Evolutionary conservation across 1,140 invertebrate genomes (phyloP), one percentile per base, ranked within the genome.

Genomic region (Apolygus lucorum): DNA sequence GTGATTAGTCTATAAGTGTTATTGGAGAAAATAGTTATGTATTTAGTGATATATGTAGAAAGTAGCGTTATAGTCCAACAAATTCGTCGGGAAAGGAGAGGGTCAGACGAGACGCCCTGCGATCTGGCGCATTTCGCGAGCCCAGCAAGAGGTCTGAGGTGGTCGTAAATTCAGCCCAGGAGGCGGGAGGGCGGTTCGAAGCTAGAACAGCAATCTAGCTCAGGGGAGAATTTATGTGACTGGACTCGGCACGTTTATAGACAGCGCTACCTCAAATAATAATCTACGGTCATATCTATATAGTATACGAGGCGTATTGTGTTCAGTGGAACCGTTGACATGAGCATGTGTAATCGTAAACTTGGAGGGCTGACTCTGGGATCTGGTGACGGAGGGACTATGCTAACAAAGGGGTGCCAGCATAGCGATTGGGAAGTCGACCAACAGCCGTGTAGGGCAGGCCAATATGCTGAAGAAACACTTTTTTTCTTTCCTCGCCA

Each of bases 161-260:
- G 34, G 34, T 42, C 34, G 34, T 42, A 42, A 42, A 42, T 42
- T 42, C 34, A 42, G 34, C 34, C 17, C 34, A 42, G 17, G 34
- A 42, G 34, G 34, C 34, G 34, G 34, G 34, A 4, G n/a, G n/a
- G n/a, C n/a, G n/a, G 34, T 17, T 42, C 34, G 17, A 42, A 42
- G 34, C 34, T 42, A 42, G 22, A 49, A 54, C 67, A 52, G 22
- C 25, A 28, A 68, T 42, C 34, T 42, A 42, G 34, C 34, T 42
- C 34, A 42, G 34, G 34, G 34, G 34, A 42, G 34, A 29, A 67
- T 67, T 63, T 63, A 63, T 63, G 62, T 27, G 2, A 27, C 62
- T 63, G 62, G 62, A 25, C 62, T 25, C 62, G 62, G 62, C 62
- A 63, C 62, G 62, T 63, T 63, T 63, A 63, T 63, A 63, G 2